phyloP scores from a whole-genome alignment of 2,888 invertebrate species.

The Neuroscelio doddi region DNA sequence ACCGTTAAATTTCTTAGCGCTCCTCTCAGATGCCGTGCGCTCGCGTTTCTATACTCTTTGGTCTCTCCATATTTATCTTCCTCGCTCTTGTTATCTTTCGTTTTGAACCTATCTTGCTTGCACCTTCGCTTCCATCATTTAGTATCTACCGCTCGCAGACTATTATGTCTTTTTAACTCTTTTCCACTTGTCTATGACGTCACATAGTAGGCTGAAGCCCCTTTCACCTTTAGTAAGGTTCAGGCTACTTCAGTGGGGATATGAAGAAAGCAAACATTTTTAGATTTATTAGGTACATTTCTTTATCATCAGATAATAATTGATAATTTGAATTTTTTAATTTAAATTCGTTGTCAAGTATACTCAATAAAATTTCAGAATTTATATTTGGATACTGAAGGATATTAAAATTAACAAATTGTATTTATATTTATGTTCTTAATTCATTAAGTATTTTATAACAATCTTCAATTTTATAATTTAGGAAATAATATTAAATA shows the following conservation, averaged over 20 bases:
- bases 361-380: too few relatives aligned
- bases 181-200: constrained; percentile 47
- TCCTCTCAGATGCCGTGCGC: constrained; percentile 49
- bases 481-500: too few relatives aligned
- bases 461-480: too few relatives aligned
- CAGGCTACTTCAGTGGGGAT: constrained; percentile 25
- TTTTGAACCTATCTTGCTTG: constrained; percentile 11
- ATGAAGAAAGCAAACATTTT: constrained; percentile 9
- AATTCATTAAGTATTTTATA: too few relatives aligned
- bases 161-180: constrained; percentile 36
- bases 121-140: background rate
- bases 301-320: background rate
- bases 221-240: constrained; percentile 52
- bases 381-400: too few relatives aligned
- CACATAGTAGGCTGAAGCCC: constrained; percentile 44
- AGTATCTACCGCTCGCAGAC: background rate
- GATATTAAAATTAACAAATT: too few relatives aligned
- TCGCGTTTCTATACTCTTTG: constrained; percentile 58
- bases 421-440: too few relatives aligned
- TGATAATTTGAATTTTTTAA: too few relatives aligned
- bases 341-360: too few relatives aligned
- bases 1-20: constrained; percentile 63
- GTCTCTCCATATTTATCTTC: constrained; percentile 42
- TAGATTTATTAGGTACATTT: background rate
- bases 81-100: constrained; percentile 22